These are phyloP conservation scores for Stegodyphus mimosarum DNA, from an alignment of 1,140 invertebrate genomes.

Conservation along the genomic window DNA sequence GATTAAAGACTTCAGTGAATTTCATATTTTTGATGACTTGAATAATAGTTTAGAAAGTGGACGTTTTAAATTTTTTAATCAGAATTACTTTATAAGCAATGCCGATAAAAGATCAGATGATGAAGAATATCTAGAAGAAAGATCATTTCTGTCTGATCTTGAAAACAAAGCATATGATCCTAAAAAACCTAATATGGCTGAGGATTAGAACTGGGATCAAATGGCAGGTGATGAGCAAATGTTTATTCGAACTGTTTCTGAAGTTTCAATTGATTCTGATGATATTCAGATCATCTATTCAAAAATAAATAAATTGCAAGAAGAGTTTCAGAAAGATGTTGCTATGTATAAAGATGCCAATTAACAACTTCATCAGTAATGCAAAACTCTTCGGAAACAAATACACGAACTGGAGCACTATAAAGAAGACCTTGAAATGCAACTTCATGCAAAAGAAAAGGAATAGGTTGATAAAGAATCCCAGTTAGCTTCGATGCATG, in stretches of 20 bases:
- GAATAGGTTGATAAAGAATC: constrained; percentile 19
- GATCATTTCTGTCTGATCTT: no score
- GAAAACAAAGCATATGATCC: no score
- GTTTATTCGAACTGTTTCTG: not conserved
- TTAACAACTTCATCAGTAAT: constrained; percentile 20
- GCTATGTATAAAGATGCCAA: constrained; percentile 46
- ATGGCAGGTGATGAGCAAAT: no score
- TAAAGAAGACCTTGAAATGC: constrained; percentile 17
- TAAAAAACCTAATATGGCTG: no score
- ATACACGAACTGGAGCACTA: constrained; percentile 30
- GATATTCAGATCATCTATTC: constrained; percentile 26
- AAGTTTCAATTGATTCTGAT: constrained; percentile 23
- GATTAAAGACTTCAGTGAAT: not conserved
- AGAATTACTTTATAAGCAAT: constrained; percentile 28
- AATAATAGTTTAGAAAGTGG: constrained; percentile 38
- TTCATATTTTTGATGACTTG: constrained; percentile 32
- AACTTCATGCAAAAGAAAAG: constrained; percentile 37
- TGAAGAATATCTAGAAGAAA: constrained; percentile 7
- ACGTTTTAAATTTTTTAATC: constrained; percentile 30
- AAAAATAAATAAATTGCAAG: constrained; percentile 36
- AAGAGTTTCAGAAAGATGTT: constrained; percentile 47
- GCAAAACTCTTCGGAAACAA: not conserved
- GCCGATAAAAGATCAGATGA: constrained; percentile 22
- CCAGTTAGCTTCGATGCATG: constrained; percentile 4
- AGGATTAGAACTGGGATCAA: no score